phyloP scores from a whole-genome alignment of 2,797 vertebrate genomes.

The Danionella dracula region DNA sequence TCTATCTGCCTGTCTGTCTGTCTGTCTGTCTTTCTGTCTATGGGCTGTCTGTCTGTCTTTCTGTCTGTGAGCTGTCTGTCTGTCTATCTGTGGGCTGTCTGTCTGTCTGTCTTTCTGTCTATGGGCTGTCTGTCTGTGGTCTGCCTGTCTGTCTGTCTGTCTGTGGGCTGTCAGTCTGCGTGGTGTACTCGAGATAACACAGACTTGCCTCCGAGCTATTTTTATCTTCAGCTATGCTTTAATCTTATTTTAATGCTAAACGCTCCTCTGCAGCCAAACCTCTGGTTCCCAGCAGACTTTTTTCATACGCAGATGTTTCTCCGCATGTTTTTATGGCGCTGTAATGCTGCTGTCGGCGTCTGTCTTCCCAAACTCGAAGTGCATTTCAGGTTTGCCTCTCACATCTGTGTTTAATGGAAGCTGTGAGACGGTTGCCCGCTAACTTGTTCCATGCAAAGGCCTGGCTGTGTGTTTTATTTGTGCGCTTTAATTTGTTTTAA shows the following conservation, averaged over 20 bases:
- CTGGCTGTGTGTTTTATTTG: neutral
- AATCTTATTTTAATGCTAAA: neutral
- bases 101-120: neutral
- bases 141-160: neutral
- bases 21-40: no score
- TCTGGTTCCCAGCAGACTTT: neutral
- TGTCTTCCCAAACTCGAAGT: neutral
- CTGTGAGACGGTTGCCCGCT: neutral
- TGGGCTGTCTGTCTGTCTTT: no score
- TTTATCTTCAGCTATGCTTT: neutral
- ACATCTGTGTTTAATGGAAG: neutral
- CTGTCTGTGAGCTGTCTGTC: no score
- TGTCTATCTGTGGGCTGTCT: neutral
- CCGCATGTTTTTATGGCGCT: neutral
- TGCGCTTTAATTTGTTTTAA: neutral
- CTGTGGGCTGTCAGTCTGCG: neutral
- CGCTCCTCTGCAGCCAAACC: neutral
- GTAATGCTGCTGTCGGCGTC: neutral
- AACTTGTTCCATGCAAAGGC: neutral
- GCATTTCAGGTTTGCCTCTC: neutral
- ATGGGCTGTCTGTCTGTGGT: no score
- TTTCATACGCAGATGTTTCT: neutral
- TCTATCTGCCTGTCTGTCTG: neutral
- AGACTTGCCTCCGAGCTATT: neutral
- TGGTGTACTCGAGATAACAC: neutral